A percentile compares a stretch with the other conserved stretches of the same genome.
Conservation (phyloP, 2,113 vertebrate species). For the Poeciliopsis turrubarensis region DNA sequence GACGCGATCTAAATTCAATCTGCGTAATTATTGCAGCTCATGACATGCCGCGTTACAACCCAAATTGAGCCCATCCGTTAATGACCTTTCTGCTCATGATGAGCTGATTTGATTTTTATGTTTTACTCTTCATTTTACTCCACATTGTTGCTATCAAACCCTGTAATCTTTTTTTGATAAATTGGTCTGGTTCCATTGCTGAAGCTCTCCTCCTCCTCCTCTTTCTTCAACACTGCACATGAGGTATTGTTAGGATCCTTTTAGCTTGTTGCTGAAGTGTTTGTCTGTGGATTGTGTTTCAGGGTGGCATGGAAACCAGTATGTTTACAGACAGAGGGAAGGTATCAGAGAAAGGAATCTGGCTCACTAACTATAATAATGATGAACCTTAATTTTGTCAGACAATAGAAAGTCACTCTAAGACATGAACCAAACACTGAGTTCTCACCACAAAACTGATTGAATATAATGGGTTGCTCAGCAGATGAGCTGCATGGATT, state of each 20-base stretch:
- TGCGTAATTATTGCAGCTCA: neutral
- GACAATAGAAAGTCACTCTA: neutral
- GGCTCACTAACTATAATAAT: constrained; percentile 11
- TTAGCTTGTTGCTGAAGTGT: constrained; percentile 60
- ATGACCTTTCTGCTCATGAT: neutral
- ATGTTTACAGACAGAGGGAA: constrained; percentile 63
- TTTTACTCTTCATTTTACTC: neutral
- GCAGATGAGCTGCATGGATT: neutral
- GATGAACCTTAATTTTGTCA: constrained; percentile 4
- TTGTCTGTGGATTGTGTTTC: constrained; percentile 62
- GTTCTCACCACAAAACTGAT: constrained; percentile 1
- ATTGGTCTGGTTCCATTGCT: constrained; percentile 11
- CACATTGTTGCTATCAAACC: neutral
- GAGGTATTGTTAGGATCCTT: constrained; percentile 38
- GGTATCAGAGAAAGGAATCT: constrained; percentile 12
- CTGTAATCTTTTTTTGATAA: neutral
- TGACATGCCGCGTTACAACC: neutral
- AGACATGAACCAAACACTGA: neutral
- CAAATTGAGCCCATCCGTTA: neutral
- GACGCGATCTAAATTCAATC: neutral
- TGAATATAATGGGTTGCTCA: constrained; percentile 15
- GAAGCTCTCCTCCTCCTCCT: neutral
- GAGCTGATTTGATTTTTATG: constrained; percentile 6
- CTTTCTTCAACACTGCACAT: constrained; percentile 23
- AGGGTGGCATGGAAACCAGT: constrained; percentile 72